Base-by-base conservation (phyloP, 2,888 invertebrate genomes). In the Cynaeus angustus region DNA sequence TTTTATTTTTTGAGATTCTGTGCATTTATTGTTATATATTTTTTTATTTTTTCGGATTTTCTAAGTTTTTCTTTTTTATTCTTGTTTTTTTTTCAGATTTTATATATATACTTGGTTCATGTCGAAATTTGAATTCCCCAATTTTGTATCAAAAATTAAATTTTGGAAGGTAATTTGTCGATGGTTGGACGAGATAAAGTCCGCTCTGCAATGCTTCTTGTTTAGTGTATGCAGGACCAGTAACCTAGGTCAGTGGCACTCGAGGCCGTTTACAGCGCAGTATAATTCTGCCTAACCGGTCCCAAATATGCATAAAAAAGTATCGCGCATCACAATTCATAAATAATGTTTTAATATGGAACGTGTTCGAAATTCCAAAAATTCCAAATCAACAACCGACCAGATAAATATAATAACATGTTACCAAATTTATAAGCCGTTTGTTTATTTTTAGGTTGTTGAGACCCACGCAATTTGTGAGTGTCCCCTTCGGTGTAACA, bases 231-330 rank as follows among this genome's bases (percentile, higher is more conserved):
- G 14, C 41, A 64, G 50, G 50, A 48, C 53, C 16, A 52, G 64
- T 64, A 37, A 16, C 64, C 64, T 64, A 64, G 64, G 64, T 64
- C 64, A 64, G 64, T 64, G 64, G 64, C 64, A 64, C 53, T 64
- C 64, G 53, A 53, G 64, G 64, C 53, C 64, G 64, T 64, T 62
- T 52, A 41, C 30, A 50, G 8, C 38, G 62, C 61, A 48, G 37
- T 13, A 61, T 64, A 64, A 53, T 64, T 41, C 64, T 10, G 5
- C 6, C n/a, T 26, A 64, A 52, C 64, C 52, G 64, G 52, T 53
- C 64, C 64, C 64, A 53, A 64, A 64, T 52, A 53, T 53, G 64
- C 64, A 53, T 52, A 53, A 46, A 46, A 61, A 62, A 46, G 56
- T 26, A 16, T 56, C 28, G 56, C 21, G 56, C 43, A 46, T 50